Percentiles rank a stretch among this genome's conserved stretches.
phyloP scores from a whole-genome alignment of 1,140 invertebrate species.

The Parasteatoda tepidariorum region DNA sequence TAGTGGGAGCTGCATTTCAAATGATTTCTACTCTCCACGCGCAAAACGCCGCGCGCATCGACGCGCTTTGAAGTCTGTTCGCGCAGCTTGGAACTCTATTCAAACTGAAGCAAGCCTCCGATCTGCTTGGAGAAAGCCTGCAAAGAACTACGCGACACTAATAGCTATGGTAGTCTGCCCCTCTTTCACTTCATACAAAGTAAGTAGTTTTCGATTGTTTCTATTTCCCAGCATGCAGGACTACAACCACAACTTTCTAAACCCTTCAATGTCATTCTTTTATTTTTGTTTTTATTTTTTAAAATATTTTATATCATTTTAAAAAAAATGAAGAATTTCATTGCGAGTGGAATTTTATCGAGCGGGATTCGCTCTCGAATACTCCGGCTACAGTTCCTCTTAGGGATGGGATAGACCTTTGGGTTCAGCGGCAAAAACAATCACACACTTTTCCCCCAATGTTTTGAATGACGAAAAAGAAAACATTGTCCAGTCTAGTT shows the following conservation, averaged over 20 bases:
- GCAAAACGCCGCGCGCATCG: constrained; percentile 33
- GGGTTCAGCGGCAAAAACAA: not conserved
- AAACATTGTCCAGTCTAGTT: no score
- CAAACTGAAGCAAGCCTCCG: constrained; percentile 50
- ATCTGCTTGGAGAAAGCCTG: constrained; percentile 11
- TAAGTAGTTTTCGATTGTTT: constrained; percentile 14
- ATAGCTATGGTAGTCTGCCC: constrained; percentile 52
- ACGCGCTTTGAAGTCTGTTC: constrained; percentile 13
- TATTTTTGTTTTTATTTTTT: not conserved
- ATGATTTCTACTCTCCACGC: constrained; percentile 20
- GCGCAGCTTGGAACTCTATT: constrained; percentile 58
- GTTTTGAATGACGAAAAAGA: no score
- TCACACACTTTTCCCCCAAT: no score
- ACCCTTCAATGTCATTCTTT: not conserved
- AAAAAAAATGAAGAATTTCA: no score
- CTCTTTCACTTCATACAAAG: constrained; percentile 22
- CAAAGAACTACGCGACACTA: constrained; percentile 40
- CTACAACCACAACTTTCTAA: not conserved
- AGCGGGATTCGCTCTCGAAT: not conserved
- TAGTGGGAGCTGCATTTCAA: constrained; percentile 48
- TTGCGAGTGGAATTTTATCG: constrained; percentile 26
- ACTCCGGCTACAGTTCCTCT: not conserved
- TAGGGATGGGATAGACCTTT: not conserved
- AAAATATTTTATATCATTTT: not conserved
- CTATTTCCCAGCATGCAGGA: not conserved